Base-by-base conservation (phyloP, 2,888 invertebrate genomes). In the Harpalus rubripes region DNA sequence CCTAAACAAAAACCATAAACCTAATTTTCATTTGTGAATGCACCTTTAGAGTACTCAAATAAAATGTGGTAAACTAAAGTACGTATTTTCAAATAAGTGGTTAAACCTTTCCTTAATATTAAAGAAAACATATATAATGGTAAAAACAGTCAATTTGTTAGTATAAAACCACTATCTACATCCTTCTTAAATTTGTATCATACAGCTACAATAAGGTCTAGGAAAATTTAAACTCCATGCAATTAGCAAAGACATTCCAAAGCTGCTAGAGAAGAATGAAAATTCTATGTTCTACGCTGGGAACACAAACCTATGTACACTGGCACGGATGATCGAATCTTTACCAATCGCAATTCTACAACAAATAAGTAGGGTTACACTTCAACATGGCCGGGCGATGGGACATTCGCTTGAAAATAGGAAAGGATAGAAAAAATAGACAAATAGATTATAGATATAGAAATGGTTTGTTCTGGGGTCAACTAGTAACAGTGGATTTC, bases 301-400 rank as follows among this genome's bases (percentile, higher is more conserved):
- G n/a, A 65, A 74, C 72, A 84, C 84, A 32, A 84, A 84, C 84
- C 84, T 84, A 84, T 84, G 61, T 78, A 84, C 78, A 84, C 78
- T 84, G 78, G 84, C 56, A 78, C 78, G 76, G 63, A 84, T 78
- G 63, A 41, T 65, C 63, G 74, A 61, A 44, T 84, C 84, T 84
- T 84, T 84, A 65, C 78, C 84, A 61, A 78, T 56, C 52, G 84
- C 63, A 78, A 84, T 63, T 84, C 84, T 84, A 84, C 84, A 84
- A 84, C 84, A 84, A 78, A 84, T 32, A 84, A 84, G 22, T 59
- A 58, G 32, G 80, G 61, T 61, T 61, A 80, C 59, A 80, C 12
- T 39, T 80, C 18, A 80, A 58, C 78, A 76, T 22, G 76, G 12
- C 12, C 26, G 12, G 7, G 76, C 56, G 56, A 12, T 6, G 44